Evolutionary conservation across 1,140 invertebrate genomes (phyloP), one percentile per base, ranked within the genome.

Genomic region (Heliconius hermathena): DNA sequence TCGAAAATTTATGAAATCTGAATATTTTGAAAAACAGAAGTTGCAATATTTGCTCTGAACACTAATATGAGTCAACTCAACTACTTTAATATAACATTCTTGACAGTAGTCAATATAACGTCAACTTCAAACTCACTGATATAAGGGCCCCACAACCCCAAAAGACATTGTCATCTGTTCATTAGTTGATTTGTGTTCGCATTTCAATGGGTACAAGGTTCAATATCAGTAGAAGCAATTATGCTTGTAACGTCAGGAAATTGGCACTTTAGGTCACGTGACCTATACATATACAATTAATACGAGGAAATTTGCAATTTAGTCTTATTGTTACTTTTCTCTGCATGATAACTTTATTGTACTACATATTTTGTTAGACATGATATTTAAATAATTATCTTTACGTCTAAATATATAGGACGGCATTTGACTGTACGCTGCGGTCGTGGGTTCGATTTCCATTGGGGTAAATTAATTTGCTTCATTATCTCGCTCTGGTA

Each of bases 251-350:
- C 70, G 46, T 26, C 26, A 78, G 82, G 82, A 81, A 78, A 83
- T 83, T 78, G 75, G 77, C 78, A 78, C 74, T 83, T 83, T 76
- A 79, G 57, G 82, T 73, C 82, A 83, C 79, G 82, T 76, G 82
- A 81, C 79, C 57, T 76, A 79, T 73, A 70, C 18, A 52, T 74
- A 83, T 75, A 57, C 81, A 82, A 82, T 81, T 81, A 81, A 16
- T 66, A 16, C 11, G 60, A 66, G 60, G 60, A 66, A 29, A 66
- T 66, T 66, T 29, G 22, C 60, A 16, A 66, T 66, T 66, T 66
- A 13, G 22, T 29, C 11, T 26, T 29, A 29, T 26, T 66, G 26
- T 66, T 29, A 66, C 3, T 66, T 26, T 66, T 66, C 22, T 9
- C n/a, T 29, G 54, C 8, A 57, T 22, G 54, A 57, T 57, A 11